These are phyloP conservation scores for Mesopsocus fuscifrons DNA, from an alignment of 2,888 invertebrate genomes.

Conservation along the genomic window DNA sequence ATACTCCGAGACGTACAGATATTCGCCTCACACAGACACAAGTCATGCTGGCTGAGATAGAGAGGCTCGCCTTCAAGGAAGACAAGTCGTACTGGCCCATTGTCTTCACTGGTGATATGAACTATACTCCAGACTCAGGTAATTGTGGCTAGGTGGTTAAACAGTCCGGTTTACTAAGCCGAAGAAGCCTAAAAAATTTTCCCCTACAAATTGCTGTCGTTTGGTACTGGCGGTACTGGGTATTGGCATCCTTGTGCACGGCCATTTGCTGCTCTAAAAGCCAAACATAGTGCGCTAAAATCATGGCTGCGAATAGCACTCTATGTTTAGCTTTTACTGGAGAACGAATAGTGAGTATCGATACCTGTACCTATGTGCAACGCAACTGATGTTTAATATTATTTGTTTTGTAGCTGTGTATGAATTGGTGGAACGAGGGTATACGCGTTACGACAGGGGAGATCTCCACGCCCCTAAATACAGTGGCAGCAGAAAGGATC, in stretches of 20 bases:
- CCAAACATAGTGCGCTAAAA: no score
- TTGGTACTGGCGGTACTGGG: no score
- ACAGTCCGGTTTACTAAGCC: slow-evolving; percentile 44
- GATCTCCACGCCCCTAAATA: no score
- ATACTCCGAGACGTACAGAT: slow-evolving; percentile 77
- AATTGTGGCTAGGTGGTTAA: slow-evolving; percentile 40
- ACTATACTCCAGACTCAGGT: slow-evolving; percentile 49
- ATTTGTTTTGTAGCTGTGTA: slow-evolving; percentile 15
- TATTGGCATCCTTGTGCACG: no score
- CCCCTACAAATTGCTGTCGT: no score
- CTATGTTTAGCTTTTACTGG: no score
- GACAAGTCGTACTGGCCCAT: slow-evolving; percentile 45
- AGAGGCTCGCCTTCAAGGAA: slow-evolving; percentile 43
- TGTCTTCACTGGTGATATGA: slow-evolving; percentile 86
- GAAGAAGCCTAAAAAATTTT: slow-evolving; percentile 35
- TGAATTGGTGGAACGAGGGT: slow-evolving; percentile 17
- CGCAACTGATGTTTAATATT: no score
- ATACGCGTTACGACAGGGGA: slow-evolving; percentile 16
- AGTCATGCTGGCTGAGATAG: slow-evolving; percentile 65
- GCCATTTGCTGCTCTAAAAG: no score
- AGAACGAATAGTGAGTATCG: no score
- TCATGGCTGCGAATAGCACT: no score
- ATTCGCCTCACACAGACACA: slow-evolving; percentile 77
- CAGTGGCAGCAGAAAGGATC: no score
- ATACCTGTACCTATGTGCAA: no score